A percentile compares a stretch with the other conserved stretches of the same genome.
Evolutionary conservation across 53 echinoderm and acorn worm species (phyloP).

Genomic region (Temnopleurus reevesii): DNA sequence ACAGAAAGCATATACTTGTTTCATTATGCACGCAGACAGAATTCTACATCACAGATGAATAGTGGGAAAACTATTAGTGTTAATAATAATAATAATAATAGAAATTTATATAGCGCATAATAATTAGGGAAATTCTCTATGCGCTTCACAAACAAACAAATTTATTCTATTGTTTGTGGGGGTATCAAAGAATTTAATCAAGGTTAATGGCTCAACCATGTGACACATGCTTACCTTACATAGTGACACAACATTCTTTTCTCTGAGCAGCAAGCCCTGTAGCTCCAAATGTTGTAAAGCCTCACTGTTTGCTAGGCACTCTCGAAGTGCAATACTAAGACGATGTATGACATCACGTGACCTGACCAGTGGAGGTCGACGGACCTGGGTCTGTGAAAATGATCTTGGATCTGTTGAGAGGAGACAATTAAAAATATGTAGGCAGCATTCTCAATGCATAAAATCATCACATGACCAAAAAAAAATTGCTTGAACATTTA

Average conservation of each 20-base stretch:
- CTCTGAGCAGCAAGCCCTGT: constrained; percentile 80
- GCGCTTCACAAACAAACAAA: too few relatives aligned
- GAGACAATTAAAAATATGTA: not conserved
- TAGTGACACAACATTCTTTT: constrained; percentile 71
- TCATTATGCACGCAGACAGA: too few relatives aligned
- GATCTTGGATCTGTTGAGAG: not conserved
- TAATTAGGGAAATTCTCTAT: too few relatives aligned
- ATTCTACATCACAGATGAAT: too few relatives aligned
- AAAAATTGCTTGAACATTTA: too few relatives aligned
- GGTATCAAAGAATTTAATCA: too few relatives aligned
- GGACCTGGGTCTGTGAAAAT: constrained; percentile 36
- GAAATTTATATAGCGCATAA: too few relatives aligned
- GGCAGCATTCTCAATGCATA: not conserved
- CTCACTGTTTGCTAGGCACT: constrained; percentile 65
- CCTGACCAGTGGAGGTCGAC: constrained; percentile 76
- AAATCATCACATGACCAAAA: too few relatives aligned
- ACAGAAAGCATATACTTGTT: too few relatives aligned
- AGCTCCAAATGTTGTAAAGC: constrained; percentile 68
- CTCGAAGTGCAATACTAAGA: constrained; percentile 73
- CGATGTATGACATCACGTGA: constrained; percentile 78
- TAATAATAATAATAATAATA: too few relatives aligned
- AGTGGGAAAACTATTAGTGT: too few relatives aligned
- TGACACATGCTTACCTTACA: constrained; percentile 68
- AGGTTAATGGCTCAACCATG: not conserved
- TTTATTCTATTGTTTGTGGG: too few relatives aligned